Evolutionary conservation across 2,797 vertebrate species (phyloP), one percentile per base, ranked within the genome.

Genomic region (Florisuga fusca): DNA sequence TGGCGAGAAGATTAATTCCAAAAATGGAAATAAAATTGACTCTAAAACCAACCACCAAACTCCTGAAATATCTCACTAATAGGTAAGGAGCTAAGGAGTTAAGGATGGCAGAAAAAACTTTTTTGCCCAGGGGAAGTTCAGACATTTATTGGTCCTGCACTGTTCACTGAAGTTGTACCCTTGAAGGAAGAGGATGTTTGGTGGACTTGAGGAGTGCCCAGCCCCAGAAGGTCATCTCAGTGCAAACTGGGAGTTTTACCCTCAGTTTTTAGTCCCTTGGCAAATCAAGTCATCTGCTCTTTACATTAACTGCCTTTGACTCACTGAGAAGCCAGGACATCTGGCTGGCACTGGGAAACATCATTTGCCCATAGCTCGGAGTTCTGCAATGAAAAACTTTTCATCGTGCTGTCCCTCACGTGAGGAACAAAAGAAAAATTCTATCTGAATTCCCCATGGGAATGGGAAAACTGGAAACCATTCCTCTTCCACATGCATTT

Each of bases 341-440:
- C 48, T 69, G 81, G 19, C 82, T 67, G 66, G 80, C 68, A 36
- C 79, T 61, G 48, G 31, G 91, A 63, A 66, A 16, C 23, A 17
- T 48, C 45, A 5, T 15, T 38, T 50, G 55, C 54, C 59, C 68
- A n/a, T 4, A 7, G 20, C 76, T 45, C 86, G 59, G 90, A 96
- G 84, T 89, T 93, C 74, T 16, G 22, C 85, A 90, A 93, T 87
- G 78, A 85, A 53, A 94, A 94, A 62, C 71, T 63, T 66, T 58
- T 64, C 53, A 33, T 84, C 81, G 72, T 63, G 17, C 8, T 72
- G 45, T 8, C 66, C 62, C 69, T 93, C 71, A 82, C 72, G 74
- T 53, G 53, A 84, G 94, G 93, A 94, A 94, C 93, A 96, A 92
- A 94, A 87, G 83, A 92, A 94, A 87, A 81, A 21, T 20, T 34